Percentiles rank a stretch among this genome's conserved stretches.
Evolutionary conservation across 2,797 vertebrate genomes (phyloP).

Genomic region (Falco concolor): DNA sequence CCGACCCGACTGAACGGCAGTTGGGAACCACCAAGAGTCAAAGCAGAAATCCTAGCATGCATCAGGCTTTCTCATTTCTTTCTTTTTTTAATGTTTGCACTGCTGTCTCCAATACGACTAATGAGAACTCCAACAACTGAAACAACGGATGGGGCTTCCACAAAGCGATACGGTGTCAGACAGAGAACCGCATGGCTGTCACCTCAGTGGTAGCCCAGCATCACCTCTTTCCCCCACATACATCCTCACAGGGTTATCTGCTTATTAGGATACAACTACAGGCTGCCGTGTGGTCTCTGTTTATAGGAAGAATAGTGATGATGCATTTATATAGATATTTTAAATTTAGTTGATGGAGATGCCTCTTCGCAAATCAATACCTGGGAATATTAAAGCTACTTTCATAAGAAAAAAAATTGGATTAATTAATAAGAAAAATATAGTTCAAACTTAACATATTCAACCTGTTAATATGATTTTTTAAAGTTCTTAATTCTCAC

Average conservation of each 20-base stretch:
- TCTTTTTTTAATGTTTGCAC: background rate
- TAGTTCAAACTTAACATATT: background rate
- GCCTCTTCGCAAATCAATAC: background rate
- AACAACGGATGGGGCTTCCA: background rate
- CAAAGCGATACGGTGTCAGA: background rate
- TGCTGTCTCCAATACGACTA: background rate
- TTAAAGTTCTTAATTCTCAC: background rate
- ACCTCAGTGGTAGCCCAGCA: background rate
- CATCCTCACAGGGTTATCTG: background rate
- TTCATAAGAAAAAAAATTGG: rapidly evolving
- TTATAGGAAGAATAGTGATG: background rate
- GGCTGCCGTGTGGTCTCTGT: background rate
- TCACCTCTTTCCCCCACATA: background rate
- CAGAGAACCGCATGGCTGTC: background rate
- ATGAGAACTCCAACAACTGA: background rate
- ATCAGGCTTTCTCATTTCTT: background rate
- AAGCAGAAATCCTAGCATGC: background rate
- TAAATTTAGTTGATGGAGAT: background rate
- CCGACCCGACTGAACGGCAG: rapidly evolving
- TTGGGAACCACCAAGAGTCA: rapidly evolving
- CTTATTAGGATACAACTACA: background rate
- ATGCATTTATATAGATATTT: background rate
- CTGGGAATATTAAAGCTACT: background rate
- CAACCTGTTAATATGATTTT: background rate
- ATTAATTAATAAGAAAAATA: background rate